Conservation (phyloP, 2,888 invertebrate species). For the Drosophila peninsularis region DNA sequence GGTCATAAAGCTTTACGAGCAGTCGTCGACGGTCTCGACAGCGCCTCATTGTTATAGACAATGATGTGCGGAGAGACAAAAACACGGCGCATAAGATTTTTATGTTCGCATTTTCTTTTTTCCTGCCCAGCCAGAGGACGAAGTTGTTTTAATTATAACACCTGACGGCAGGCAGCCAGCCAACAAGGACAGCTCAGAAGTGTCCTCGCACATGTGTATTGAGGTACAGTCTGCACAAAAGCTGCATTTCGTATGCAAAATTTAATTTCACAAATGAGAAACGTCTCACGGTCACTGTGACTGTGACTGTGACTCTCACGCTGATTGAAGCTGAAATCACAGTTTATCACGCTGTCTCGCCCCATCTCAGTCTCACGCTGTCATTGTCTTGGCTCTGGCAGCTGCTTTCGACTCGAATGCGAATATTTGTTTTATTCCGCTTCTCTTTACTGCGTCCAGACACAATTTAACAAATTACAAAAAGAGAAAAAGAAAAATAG, state of each 20-base stretch:
- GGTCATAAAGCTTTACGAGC: constrained; percentile 64
- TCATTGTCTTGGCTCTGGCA: constrained; percentile 20
- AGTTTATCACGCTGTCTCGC: constrained; percentile 14
- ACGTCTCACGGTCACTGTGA: constrained; percentile 20
- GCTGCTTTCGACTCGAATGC: constrained; percentile 15
- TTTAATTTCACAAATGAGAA: constrained; percentile 73
- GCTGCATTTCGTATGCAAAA: constrained; percentile 67
- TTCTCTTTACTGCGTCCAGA: constrained; percentile 35
- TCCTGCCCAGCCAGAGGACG: constrained; percentile 10
- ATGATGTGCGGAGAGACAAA: constrained; percentile 54
- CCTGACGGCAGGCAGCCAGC: constrained; percentile 30
- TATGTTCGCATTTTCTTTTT: constrained; percentile 37
- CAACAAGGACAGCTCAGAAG: constrained; percentile 10
- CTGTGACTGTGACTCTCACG: constrained; percentile 15
- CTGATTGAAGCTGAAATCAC: constrained; percentile 37
- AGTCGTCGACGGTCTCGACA: constrained; percentile 29
- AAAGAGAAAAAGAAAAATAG: constrained; percentile 44
- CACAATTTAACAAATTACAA: constrained; percentile 77
- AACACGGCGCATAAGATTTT: constrained; percentile 49
- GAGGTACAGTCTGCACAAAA: constrained; percentile 51
- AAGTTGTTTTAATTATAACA: constrained; percentile 67
- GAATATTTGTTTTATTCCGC: constrained; percentile 18
- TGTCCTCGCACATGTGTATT: neutral
- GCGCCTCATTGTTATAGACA: constrained; percentile 66
- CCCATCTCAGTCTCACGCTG: neutral